Base-by-base conservation (phyloP, 2,113 vertebrate genomes). In the Pimephales promelas region DNA sequence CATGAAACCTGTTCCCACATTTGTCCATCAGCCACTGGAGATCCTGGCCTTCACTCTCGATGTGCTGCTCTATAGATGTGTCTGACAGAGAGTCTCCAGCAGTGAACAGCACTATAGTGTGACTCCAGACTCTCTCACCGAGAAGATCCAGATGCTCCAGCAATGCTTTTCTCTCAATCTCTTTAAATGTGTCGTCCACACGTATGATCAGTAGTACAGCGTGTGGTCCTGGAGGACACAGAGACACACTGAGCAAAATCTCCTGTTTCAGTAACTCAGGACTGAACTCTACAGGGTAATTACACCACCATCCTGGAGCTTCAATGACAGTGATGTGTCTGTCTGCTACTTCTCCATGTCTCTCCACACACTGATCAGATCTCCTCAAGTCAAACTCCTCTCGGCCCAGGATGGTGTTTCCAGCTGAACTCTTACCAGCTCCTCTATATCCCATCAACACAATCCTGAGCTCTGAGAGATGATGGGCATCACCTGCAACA, bases 341-440 rank as follows among this genome's bases (percentile, higher is more conserved):
- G 45, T 73, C 71, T 73, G 71, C 43, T 73, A 49, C 45, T 49
- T 49, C 14, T 73, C 71, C 47, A 24, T 49, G 45, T 73, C 71
- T 73, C 45, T 26, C 28, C 71, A 73, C 71, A 52, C 71, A 56
- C 74, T 40, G 49, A 40, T 20, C 54, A 59, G 74, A n/a, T 77
- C 0, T 56, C 34, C 16, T 59, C 49, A 59, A 16, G 54, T 56
- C 20, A 84, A 61, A 80, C 57, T 57, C 14, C 16, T 59, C 54
- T 59, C 34, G 18, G n/a, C 36, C n/a, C 57, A 79, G 57, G 76
- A 79, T 79, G 34, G 20, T 56, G 49, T 75, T 75, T 75, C 72
- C 72, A 34, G 26, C 0, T 75, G 28, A 75, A 56, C 49, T 75
- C 72, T 75, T 75, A 1, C 72, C 72, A 75, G 47, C n/a, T 0